Conservation (phyloP, 35 echinoderm and acorn worm species). For the Antedon bifida region DNA sequence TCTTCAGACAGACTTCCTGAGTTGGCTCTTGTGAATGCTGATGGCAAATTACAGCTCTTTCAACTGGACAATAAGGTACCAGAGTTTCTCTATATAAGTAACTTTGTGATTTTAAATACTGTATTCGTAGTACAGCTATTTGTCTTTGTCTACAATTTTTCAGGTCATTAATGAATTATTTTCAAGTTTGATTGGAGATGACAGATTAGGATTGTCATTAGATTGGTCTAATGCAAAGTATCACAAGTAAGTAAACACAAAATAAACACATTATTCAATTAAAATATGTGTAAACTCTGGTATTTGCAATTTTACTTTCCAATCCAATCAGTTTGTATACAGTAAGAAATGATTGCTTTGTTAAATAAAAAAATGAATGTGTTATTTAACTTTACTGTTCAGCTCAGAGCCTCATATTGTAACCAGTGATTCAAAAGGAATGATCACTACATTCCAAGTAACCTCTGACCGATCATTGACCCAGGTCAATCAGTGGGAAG, state of each 20-base stretch:
- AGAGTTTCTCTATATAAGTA: neutral
- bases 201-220: slow-evolving; percentile 27
- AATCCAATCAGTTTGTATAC: no score
- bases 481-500: slow-evolving; percentile 38
- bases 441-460: slow-evolving; percentile 31
- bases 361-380: neutral
- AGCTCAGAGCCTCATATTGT: slow-evolving; percentile 26
- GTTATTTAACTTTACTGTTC: neutral
- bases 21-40: slow-evolving; percentile 44
- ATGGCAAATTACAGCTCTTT: slow-evolving; percentile 21
- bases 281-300: no score
- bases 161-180: neutral
- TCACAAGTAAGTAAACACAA: slow-evolving; percentile 13
- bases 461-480: slow-evolving; percentile 6
- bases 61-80: neutral
- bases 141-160: neutral
- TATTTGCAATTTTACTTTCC: no score
- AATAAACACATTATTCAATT: no score
- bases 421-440: slow-evolving; percentile 78
- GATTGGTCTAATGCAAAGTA: slow-evolving; percentile 33
- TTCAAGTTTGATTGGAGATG: neutral
- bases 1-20: slow-evolving; percentile 2
- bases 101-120: no score
- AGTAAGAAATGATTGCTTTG: no score
- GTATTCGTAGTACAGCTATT: no score